Evolutionary conservation across 2,797 vertebrate species (phyloP), one percentile per base, ranked within the genome.

Genomic region (Poeciliopsis paucimaculata): DNA sequence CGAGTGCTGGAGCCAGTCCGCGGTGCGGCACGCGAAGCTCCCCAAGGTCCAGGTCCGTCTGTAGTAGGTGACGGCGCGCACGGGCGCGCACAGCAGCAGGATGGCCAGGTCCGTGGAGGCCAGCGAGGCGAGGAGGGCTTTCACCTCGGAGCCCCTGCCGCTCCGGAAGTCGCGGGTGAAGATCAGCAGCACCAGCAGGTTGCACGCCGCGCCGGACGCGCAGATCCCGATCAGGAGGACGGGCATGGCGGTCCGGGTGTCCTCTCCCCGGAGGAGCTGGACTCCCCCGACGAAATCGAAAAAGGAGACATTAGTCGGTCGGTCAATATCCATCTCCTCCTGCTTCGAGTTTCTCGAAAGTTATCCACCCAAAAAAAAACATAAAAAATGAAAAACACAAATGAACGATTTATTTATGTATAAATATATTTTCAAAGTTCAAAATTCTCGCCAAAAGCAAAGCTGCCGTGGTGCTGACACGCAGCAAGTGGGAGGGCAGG

Each of bases 1-100:
- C 0, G 94, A 92, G 84, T 96, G 95, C 47, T 97, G 96, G 79
- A 97, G 94, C 96, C 96, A 97, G 82, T 96, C 96, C 9, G 95
- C 73, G 36, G 95, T 95, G 82, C 89, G 93, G 90, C 96, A 97
- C 1, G 94, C 84, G 23, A 96, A 91, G 3, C 84, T 78, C 3
- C 96, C 96, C 23, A 96, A 76, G 6, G 92, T 93, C 96, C 96
- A 96, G 11, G 91, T 92, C 80, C 94, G 94, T 43, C 81, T 93
- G 92, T 95, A 95, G 90, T 94, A 95, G 77, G 95, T 95, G 83
- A 96, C 64, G 0, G 94, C 92, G 55, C 96, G 95, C 57, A 95
- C 90, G 0, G 95, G 96, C 1, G 92, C 92, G 84, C 96, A 96
- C 88, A 95, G 87, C 1, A 95, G 10, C 64, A 95, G 79, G 57